These are phyloP conservation scores for Podilymbus podiceps DNA, from an alignment of 2,113 vertebrate species.

Conservation along the genomic window DNA sequence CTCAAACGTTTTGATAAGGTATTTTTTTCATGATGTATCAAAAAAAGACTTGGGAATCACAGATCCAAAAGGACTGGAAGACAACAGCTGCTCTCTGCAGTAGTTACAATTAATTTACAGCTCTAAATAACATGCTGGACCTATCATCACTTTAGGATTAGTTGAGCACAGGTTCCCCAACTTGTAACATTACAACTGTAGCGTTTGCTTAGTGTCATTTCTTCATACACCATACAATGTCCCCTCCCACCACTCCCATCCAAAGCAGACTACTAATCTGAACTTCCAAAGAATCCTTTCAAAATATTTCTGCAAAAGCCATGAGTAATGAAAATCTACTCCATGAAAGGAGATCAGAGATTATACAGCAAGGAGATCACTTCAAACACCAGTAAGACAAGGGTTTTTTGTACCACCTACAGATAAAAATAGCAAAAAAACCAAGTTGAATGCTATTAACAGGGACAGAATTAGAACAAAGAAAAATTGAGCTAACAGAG, in stretches of 20 bases:
- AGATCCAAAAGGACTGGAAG: neutral
- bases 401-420: neutral
- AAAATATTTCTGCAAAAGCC: neutral
- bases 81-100: neutral
- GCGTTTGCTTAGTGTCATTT: neutral
- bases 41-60: neutral
- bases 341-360: neutral
- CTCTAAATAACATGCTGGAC: neutral
- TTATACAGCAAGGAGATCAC: neutral
- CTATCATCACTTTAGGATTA: neutral
- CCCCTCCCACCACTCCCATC: neutral
- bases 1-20: neutral
- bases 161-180: neutral
- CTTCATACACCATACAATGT: neutral
- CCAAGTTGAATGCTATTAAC: neutral
- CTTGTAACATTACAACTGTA: neutral
- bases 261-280: neutral
- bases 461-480: neutral
- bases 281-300: neutral
- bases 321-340: neutral
- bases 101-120: neutral
- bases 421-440: neutral
- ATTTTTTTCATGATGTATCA: neutral
- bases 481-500: neutral
- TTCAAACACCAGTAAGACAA: neutral